Evolutionary conservation across 2,888 invertebrate species (phyloP).

Genomic region (Aleiodes alternator): DNA sequence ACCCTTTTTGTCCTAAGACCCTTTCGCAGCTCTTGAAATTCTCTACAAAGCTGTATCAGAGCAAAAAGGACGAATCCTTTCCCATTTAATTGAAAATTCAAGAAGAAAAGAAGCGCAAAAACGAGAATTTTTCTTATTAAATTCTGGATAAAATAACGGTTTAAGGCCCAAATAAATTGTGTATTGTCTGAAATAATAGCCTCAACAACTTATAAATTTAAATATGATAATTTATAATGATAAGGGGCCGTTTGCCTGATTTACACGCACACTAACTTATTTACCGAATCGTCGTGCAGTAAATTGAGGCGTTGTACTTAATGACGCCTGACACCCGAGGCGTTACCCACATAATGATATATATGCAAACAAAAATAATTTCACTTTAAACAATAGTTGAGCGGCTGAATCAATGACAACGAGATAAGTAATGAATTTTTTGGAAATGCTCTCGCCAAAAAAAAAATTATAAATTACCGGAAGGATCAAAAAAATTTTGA

Average conservation of each 20-base stretch:
- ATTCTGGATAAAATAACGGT: too few relatives aligned
- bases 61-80: not conserved
- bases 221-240: constrained; percentile 29
- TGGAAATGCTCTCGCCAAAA: not conserved
- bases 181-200: constrained; percentile 13
- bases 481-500: not conserved
- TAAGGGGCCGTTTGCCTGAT: constrained; percentile 15
- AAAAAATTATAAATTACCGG: not conserved
- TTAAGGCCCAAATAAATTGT: too few relatives aligned
- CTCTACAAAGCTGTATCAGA: too few relatives aligned
- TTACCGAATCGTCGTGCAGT: constrained; percentile 26
- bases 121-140: too few relatives aligned
- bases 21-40: too few relatives aligned
- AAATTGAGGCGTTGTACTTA: constrained; percentile 35
- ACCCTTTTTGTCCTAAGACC: too few relatives aligned
- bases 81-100: too few relatives aligned
- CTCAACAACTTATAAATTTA: not conserved
- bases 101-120: too few relatives aligned
- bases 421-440: not conserved
- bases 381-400: constrained; percentile 41
- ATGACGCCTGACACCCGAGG: constrained; percentile 31
- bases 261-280: constrained; percentile 5
- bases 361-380: constrained; percentile 35
- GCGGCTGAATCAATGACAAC: too few relatives aligned
- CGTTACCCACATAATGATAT: constrained; percentile 25